Conservation (phyloP, 2,888 invertebrate species). For the Platycheirus albimanus region DNA sequence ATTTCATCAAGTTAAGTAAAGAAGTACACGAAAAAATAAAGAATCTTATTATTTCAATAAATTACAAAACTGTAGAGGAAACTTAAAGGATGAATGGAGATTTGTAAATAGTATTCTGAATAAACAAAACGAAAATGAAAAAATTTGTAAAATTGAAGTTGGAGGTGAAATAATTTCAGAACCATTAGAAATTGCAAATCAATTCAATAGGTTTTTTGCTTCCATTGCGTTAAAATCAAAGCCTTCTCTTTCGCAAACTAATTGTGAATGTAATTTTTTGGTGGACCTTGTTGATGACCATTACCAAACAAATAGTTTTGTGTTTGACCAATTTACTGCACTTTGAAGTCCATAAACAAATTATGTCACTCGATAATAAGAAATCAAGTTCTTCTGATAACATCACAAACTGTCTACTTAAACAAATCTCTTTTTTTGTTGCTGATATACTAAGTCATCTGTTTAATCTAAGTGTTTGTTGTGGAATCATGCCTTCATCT, state of each 20-base stretch:
- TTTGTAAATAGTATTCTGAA: not conserved
- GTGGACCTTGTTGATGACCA: not conserved
- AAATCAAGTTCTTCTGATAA: not conserved
- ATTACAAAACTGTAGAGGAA: not conserved
- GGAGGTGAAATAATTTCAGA: not conserved
- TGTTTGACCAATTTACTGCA: not conserved
- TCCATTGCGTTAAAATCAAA: not conserved
- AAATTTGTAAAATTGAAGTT: not conserved
- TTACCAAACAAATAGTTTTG: not conserved
- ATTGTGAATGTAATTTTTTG: not conserved
- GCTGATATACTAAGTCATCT: not conserved
- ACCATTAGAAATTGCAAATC: not conserved
- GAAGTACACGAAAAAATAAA: not conserved
- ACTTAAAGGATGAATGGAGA: not conserved
- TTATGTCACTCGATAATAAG: not conserved
- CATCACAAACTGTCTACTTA: not conserved
- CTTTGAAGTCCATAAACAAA: not conserved
- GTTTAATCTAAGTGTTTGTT: not conserved
- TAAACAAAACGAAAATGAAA: not conserved
- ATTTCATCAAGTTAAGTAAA: not conserved
- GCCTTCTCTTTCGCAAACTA: not conserved
- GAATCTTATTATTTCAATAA: not conserved
- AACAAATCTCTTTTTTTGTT: slow-evolving; percentile 3
- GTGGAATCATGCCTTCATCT: not conserved
- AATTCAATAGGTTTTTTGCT: not conserved